Evolutionary conservation across 2,113 vertebrate species (phyloP), one percentile per base, ranked within the genome.

Genomic region (Eolophus roseicapilla): DNA sequence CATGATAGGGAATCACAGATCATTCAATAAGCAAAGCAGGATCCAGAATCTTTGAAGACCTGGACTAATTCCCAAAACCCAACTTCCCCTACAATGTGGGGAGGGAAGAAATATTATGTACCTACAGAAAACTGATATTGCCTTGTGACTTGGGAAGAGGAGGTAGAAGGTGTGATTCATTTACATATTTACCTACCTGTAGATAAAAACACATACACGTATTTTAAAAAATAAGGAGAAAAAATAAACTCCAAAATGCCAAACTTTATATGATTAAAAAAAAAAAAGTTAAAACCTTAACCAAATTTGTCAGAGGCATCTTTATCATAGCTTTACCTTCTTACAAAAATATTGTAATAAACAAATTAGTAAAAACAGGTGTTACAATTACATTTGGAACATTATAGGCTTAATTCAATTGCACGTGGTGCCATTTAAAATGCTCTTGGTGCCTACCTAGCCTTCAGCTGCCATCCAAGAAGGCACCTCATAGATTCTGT

Each of bases 171-270:
- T 64, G 7, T 41, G 11, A 65, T 76, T 81, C 5, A 5, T 23
- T n/a, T 19, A 12, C 9, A 15, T 57, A 63, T 41, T 73, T 23
- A 74, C 17, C 8, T 63, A 35, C 13, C 25, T 71, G 37, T 20
- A 68, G 41, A 68, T 44, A 71, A 79, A 86, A 79, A 35, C 6
- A 23, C 9, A 24, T 33, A 35, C 13, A 47, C 2, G 2, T 12
- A 47, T 67, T 68, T 76, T 69, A 55, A 92, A 21, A 92, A 82
- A 35, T 43, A 55, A 55, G 50, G 41, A 69, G 8, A 17, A 21
- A 12, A 15, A 9, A 35, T 15, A 24, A 59, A 0, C 5, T 16
- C n/a, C 37, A n/a, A n/a, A 69, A 3, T 20, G 8, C 16, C 1
- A 1, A 60, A 50, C 0, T 37, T 44, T 19, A 37, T n/a, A 17